Evolutionary conservation across 2,113 vertebrate species (phyloP), one percentile per base, ranked within the genome.

Genomic region (Notiomystis cincta): DNA sequence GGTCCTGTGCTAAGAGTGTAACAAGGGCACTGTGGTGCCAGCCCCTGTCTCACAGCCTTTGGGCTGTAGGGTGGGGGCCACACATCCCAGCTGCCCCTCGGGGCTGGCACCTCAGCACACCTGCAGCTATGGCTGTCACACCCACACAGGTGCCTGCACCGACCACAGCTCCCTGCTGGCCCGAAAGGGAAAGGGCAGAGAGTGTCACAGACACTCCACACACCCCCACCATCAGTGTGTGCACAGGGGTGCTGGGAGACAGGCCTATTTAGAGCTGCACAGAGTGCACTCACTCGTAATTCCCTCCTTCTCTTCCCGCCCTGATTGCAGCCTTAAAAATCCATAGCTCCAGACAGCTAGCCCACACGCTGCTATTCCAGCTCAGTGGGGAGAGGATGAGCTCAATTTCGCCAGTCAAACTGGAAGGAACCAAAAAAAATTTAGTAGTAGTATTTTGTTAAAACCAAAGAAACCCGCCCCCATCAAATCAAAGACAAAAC

Each of bases 401-500:
- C 42, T 85, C 61, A 33, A 48, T 89, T 90, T 73, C 50, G 14
- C 66, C 61, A 67, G 50, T 48, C 45, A 69, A 62, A 76, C 3
- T 31, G 60, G 65, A 89, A 69, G 20, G 28, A 47, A 27, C 7
- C 0, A 64, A 77, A 85, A 47, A 66, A 13, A 38, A 38, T 12
- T 51, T 35, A 45, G 40, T 23, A 51, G 3, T 44, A 62, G 19
- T 61, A 70, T 56, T 87, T 75, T 84, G 28, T 45, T 60, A 90
- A 91, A 85, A 85, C 57, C 61, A 69, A 89, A 80, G 58, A 71
- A 42, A 72, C 23, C 44, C 0, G 0, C 9, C 35, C 10, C 24
- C 23, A 50, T 57, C 12, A 85, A 85, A 79, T 25, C 40, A 69
- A 91, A 91, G 50, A 87, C 14, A 65, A 89, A 96, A 69, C 17